These are phyloP conservation scores for Gallinago stenura DNA, from an alignment of 2,797 vertebrate species.

Conservation along the genomic window DNA sequence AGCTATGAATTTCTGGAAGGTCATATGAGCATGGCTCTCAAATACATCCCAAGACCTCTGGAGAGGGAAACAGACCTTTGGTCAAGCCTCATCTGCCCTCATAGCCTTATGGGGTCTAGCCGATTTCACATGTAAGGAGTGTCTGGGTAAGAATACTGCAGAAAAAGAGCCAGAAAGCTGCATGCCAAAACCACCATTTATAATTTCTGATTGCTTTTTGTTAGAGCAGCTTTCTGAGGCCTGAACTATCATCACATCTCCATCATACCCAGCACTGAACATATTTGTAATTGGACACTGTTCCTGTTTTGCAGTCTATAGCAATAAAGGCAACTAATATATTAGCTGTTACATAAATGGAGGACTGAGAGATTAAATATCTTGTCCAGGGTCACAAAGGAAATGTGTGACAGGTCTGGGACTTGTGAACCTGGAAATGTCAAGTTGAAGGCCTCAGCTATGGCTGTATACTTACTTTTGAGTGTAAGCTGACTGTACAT, in stretches of 20 bases:
- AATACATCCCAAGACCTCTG: not conserved
- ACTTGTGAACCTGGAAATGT: slow-evolving; percentile 56
- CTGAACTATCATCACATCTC: slow-evolving; percentile 25
- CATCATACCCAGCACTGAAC: not conserved
- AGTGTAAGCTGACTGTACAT: slow-evolving; percentile 31
- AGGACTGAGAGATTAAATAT: slow-evolving; percentile 36
- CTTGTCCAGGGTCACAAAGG: slow-evolving; percentile 47
- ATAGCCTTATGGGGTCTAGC: not conserved
- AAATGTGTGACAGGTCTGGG: slow-evolving; percentile 43
- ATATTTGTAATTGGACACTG: slow-evolving; percentile 29
- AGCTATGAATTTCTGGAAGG: not conserved
- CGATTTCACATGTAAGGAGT: not conserved
- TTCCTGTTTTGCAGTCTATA: slow-evolving; percentile 22
- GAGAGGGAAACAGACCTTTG: not conserved
- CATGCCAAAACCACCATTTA: not conserved
- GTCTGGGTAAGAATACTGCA: not conserved
- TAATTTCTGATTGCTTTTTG: not conserved
- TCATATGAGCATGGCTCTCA: not conserved
- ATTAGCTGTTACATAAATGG: slow-evolving; percentile 51
- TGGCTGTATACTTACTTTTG: slow-evolving; percentile 20
- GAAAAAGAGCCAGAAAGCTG: not conserved
- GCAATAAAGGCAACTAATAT: slow-evolving; percentile 33
- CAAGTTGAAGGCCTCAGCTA: not conserved
- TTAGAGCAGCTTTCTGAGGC: not conserved
- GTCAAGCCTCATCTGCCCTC: fast-evolving